Evolutionary conservation across 2,888 invertebrate species (phyloP), one percentile per base, ranked within the genome.

Genomic region (Pyrocoelia pectoralis): DNA sequence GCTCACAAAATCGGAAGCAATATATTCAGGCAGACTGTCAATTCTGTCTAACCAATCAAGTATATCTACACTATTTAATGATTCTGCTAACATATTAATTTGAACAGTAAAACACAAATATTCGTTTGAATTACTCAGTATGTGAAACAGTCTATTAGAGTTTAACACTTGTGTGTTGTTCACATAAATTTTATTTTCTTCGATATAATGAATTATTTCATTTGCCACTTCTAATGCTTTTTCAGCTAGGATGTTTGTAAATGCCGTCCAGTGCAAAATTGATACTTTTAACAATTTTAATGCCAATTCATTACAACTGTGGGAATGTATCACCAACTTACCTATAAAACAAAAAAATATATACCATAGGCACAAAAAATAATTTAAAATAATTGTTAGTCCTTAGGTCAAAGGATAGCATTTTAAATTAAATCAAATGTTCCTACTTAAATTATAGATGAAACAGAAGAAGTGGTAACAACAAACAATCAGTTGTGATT

Each of bases 81-180:
- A 59, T 51, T 72, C 66, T 10, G 70, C 58, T 19, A 73, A 56
- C 13, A 65, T 53, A 38, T 60, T 70, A 10, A 74, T 56, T 67
- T 76, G 68, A 5, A 73, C 51, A n/a, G 71, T 58, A 18, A 72
- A 54, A 59, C 72, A 72, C 12, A 75, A 56, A 10, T 72, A 58
- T 55, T 66, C 46, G 53, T 69, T 68, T 19, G 61, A 56, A 29
- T 33, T 61, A 49, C 61, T 62, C 40, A 66, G 28, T n/a, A 53
- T 28, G 10, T 52, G 17, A 3, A 62, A 41, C n/a, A 12, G 51
- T 48, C 41, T 59, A n/a, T 61, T 58, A n/a, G 49, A 56, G 6
- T 53, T 61, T 18, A 66, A 33, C 9, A 58, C 38, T 6, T 51
- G 43, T 10, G 68, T 59, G 12, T 49, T 15, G 12, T 14, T 46